Evolutionary conservation across 2,888 invertebrate genomes (phyloP), one percentile per base, ranked within the genome.

Genomic region (Heliconius ismenius): DNA sequence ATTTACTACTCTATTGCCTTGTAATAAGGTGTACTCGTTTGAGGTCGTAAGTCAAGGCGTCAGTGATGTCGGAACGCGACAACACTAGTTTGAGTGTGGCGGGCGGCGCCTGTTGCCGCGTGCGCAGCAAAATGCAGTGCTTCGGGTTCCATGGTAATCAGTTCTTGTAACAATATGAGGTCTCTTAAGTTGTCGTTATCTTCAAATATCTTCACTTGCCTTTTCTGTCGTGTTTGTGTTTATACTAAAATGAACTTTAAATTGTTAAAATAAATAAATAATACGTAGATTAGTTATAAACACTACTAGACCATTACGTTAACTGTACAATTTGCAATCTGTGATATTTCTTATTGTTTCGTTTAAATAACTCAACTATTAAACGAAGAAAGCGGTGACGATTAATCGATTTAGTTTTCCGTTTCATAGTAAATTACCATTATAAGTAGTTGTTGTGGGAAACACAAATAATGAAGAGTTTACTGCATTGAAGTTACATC

Each of bases 41-140:
- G 65, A 77, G 79, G 76, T 79, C 87, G 87, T 84, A 86, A 86
- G 88, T 89, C 88, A 87, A 84, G 88, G 89, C 86, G 86, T 84
- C 24, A 70, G 86, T 85, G 83, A 92, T 93, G 93, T 90, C 92
- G 83, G 92, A 92, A 82, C 87, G 90, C 83, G 93, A 93, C 87
- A 89, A 85, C 83, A 84, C 82, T 83, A 92, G 92, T 89, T 84
- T 90, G 79, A 90, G 88, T 83, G 89, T 90, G 82, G 87, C 85
- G 78, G 86, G 81, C 78, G 89, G 91, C 82, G 88, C 90, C 63
- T 94, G 93, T 83, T 93, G 93, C 83, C 92, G 92, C 85, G 89
- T 91, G 89, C 93, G 93, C 81, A 84, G 92, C 67, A 92, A 89
- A 83, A 93, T 94, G 92, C 93, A 92, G 89, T 94, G 94, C 85